phyloP scores from a whole-genome alignment of 1,140 invertebrate species.

The Lepeophtheirus salmonis region DNA sequence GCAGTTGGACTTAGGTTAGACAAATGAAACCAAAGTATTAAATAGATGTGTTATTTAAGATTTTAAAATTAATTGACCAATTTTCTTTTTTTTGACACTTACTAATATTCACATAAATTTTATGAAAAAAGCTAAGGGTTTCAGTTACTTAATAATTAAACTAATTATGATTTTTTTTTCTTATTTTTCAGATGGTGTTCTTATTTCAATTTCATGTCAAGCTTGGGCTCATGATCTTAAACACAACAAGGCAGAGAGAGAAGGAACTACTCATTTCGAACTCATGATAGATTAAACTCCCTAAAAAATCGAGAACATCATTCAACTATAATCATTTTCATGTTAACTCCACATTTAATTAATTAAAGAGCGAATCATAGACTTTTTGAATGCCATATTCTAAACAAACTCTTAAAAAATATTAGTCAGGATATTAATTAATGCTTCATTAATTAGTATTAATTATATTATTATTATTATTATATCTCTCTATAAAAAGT shows the following conservation, averaged over 20 bases:
- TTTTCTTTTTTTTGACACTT: no score
- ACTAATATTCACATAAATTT: no score
- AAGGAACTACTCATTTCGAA: slow-evolving; percentile 86
- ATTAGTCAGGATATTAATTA: background rate
- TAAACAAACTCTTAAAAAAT: background rate
- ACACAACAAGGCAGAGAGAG: slow-evolving; percentile 63
- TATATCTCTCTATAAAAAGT: background rate
- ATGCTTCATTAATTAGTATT: background rate
- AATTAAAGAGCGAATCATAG: background rate
- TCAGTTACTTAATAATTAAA: background rate
- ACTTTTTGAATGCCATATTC: background rate
- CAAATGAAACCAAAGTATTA: no score
- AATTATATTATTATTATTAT: background rate
- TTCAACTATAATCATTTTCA: background rate
- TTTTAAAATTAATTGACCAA: no score
- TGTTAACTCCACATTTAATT: background rate
- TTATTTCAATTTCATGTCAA: slow-evolving; percentile 90
- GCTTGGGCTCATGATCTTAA: slow-evolving; percentile 83
- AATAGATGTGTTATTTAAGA: no score
- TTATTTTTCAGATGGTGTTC: slow-evolving; percentile 43
- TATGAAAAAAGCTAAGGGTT: no score
- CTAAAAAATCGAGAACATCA: background rate
- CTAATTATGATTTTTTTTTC: background rate
- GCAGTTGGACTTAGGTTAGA: no score
- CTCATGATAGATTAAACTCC: slow-evolving; percentile 65